A percentile compares a stretch with the other conserved stretches of the same genome.
Evolutionary conservation across 1,140 invertebrate genomes (phyloP).

Genomic region (Pseudoatta argentina): DNA sequence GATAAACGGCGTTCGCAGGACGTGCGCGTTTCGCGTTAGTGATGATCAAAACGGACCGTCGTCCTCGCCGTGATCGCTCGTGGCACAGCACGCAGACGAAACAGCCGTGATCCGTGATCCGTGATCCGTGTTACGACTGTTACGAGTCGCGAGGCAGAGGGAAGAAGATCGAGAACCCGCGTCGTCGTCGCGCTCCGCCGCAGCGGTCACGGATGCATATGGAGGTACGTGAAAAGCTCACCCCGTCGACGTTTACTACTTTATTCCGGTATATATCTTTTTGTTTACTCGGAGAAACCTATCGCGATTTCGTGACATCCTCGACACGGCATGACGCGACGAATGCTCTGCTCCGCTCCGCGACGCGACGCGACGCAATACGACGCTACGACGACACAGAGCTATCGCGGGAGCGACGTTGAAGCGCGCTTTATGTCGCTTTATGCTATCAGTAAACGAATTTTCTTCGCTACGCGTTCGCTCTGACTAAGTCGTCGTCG

Average conservation of each 20-base stretch:
- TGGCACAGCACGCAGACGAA: slow-evolving; percentile 81
- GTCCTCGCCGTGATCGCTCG: slow-evolving; percentile 76
- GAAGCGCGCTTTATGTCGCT: not conserved
- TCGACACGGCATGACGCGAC: not conserved
- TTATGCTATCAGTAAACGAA: not conserved
- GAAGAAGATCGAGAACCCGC: slow-evolving; percentile 74
- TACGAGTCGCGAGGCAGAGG: slow-evolving; percentile 70
- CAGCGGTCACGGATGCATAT: slow-evolving; percentile 84
- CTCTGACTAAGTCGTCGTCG: not conserved
- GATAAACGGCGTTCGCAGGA: slow-evolving; percentile 77
- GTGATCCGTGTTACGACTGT: slow-evolving; percentile 70
- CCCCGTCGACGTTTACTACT: too few species aligned
- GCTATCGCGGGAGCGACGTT: not conserved
- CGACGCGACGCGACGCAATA: not conserved
- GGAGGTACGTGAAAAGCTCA: slow-evolving; percentile 80
- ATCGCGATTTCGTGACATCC: not conserved
- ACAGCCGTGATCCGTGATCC: slow-evolving; percentile 83
- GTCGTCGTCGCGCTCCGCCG: slow-evolving; percentile 78
- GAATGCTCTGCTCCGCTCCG: not conserved
- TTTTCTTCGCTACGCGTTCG: not conserved
- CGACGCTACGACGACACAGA: not conserved
- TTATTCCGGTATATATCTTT: slow-evolving; percentile 20
- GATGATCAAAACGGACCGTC: slow-evolving; percentile 83
- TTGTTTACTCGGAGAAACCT: slow-evolving; percentile 19
- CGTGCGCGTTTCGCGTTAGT: slow-evolving; percentile 79